Evolutionary conservation across 2,888 invertebrate genomes (phyloP).

Genomic region (Oscheius sp.): DNA sequence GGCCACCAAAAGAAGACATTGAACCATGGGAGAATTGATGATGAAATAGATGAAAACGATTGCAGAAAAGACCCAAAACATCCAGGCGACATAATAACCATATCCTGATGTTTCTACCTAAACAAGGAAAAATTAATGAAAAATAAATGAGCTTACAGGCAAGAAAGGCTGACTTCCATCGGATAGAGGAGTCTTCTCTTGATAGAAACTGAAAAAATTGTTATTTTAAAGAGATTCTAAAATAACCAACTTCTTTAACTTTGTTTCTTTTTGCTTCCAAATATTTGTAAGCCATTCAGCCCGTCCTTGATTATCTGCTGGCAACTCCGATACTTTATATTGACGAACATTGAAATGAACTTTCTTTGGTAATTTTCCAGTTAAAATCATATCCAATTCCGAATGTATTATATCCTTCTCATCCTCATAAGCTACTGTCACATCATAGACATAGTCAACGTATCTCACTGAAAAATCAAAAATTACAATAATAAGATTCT

Average conservation of each 20-base stretch:
- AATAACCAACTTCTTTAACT: conserved; percentile 50
- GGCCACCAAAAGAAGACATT: conserved; percentile 52
- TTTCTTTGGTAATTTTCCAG: conserved; percentile 81
- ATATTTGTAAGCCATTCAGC: conserved; percentile 73
- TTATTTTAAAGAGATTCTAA: neutral
- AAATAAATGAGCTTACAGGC: no score
- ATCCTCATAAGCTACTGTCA: conserved; percentile 82
- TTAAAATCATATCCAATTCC: conserved; percentile 80
- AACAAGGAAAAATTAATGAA: neutral
- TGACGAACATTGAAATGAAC: conserved; percentile 53
- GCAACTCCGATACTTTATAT: conserved; percentile 43
- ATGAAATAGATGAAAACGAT: conserved; percentile 57
- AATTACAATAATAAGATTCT: neutral
- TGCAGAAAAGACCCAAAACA: conserved; percentile 61
- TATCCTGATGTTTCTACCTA: conserved; percentile 49
- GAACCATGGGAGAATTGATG: conserved; percentile 40
- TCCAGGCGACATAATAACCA: conserved; percentile 58
- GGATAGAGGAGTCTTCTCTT: conserved; percentile 38
- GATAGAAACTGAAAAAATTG: conserved; percentile 36
- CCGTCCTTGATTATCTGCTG: conserved; percentile 43
- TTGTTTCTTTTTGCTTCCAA: conserved; percentile 74
- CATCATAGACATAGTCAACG: conserved; percentile 85
- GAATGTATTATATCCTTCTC: conserved; percentile 81
- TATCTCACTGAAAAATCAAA: conserved; percentile 76
- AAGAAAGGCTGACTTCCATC: conserved; percentile 28